These are phyloP conservation scores for Orthosia incerta DNA, from an alignment of 2,888 invertebrate species.

Conservation along the genomic window DNA sequence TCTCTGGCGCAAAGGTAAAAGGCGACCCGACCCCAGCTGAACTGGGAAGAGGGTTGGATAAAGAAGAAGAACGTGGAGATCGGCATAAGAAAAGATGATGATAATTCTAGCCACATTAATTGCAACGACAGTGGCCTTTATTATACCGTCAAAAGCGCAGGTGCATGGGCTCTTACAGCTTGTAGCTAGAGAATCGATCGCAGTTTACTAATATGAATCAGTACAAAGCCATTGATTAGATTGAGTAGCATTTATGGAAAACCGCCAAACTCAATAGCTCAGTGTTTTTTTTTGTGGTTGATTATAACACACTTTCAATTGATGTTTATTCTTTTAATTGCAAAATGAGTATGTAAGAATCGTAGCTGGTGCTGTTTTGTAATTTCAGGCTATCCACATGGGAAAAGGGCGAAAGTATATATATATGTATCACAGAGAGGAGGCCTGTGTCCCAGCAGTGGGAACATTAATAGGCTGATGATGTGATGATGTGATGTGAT, in stretches of 20 bases:
- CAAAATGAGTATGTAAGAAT: background rate
- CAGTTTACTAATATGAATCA: background rate
- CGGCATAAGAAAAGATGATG: no score
- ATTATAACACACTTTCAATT: background rate
- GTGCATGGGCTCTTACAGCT: background rate
- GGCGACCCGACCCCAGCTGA: no score
- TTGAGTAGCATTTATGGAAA: background rate
- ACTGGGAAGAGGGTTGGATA: no score
- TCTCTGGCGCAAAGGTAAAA: no score
- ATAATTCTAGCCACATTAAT: background rate
- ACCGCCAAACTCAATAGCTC: background rate
- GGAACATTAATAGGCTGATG: no score
- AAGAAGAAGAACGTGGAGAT: no score
- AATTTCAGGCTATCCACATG: background rate
- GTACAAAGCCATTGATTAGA: slow-evolving; percentile 15
- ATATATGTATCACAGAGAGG: no score
- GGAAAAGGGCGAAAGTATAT: background rate
- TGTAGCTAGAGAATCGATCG: background rate
- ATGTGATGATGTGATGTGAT: no score
- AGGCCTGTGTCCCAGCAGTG: no score
- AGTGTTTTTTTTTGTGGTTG: background rate
- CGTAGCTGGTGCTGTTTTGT: background rate
- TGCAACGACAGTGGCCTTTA: background rate
- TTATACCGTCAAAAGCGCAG: background rate
- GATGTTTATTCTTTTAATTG: background rate